These are phyloP conservation scores for Ictalurus furcatus DNA, from an alignment of 2,113 vertebrate species.

Conservation along the genomic window DNA sequence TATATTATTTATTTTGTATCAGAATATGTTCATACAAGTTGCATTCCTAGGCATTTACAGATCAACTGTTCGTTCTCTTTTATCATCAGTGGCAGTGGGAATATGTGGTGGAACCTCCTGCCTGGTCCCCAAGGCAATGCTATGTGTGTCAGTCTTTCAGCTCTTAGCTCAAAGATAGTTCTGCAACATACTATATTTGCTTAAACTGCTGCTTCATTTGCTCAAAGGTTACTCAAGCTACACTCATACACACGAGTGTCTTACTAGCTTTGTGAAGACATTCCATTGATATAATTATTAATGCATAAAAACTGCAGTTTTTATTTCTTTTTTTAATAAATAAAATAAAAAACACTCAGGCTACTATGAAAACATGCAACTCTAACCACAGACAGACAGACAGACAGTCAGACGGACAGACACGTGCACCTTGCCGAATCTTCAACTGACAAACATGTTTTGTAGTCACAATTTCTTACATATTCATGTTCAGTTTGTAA, in stretches of 20 bases:
- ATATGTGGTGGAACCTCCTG: background rate
- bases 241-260: background rate
- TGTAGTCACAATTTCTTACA: background rate
- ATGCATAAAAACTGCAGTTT: background rate
- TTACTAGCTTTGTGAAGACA: background rate
- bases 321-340: background rate
- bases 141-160: constrained; percentile 27
- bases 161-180: constrained; percentile 26
- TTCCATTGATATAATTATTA: background rate
- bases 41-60: background rate
- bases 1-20: background rate
- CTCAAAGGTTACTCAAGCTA: background rate
- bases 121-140: background rate
- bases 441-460: background rate
- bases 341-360: background rate
- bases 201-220: constrained; percentile 11
- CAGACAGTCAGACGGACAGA: background rate
- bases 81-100: background rate
- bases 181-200: background rate
- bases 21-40: background rate
- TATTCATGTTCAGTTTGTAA: background rate
- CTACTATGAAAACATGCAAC: background rate
- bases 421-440: background rate
- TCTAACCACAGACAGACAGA: background rate
- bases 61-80: background rate